A percentile compares a stretch with the other conserved stretches of the same genome.
Conservation (phyloP, 2,888 invertebrate genomes). For the Acleris holmiana region DNA sequence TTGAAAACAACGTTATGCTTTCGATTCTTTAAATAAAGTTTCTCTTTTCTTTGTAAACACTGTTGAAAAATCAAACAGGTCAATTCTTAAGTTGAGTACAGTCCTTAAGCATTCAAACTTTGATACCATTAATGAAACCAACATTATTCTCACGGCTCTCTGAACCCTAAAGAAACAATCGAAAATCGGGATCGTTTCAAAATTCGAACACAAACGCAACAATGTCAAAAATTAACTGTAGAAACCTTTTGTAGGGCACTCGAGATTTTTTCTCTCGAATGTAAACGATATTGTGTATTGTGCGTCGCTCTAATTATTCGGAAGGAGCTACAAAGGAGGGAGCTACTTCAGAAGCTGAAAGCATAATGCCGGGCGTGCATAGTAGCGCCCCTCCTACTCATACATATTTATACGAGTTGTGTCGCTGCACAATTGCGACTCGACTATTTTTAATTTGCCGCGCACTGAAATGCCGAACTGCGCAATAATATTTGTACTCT, state of each 20-base stretch:
- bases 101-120: neutral
- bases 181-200: conserved; percentile 58
- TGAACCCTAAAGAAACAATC: conserved; percentile 61
- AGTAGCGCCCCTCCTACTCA: conserved; percentile 67
- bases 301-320: conserved; percentile 78
- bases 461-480: conserved; percentile 21
- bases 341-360: conserved; percentile 69
- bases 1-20: too few species aligned
- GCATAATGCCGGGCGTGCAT: conserved; percentile 72
- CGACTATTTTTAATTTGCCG: conserved; percentile 35
- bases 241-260: conserved; percentile 67
- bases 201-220: conserved; percentile 62
- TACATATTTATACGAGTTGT: conserved; percentile 72
- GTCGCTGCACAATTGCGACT: conserved; percentile 49
- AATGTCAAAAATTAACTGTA: conserved; percentile 78
- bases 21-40: too few species aligned
- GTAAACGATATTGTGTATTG: conserved; percentile 72
- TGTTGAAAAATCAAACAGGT: neutral
- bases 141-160: conserved; percentile 75
- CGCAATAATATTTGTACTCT: conserved; percentile 4
- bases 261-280: conserved; percentile 72
- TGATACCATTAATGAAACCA: conserved; percentile 50
- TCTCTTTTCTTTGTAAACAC: too few species aligned
- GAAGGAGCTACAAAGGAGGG: conserved; percentile 79
- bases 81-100: neutral